Base-by-base conservation (phyloP, 2,113 vertebrate species). In the Hemibagrus wyckioides region DNA sequence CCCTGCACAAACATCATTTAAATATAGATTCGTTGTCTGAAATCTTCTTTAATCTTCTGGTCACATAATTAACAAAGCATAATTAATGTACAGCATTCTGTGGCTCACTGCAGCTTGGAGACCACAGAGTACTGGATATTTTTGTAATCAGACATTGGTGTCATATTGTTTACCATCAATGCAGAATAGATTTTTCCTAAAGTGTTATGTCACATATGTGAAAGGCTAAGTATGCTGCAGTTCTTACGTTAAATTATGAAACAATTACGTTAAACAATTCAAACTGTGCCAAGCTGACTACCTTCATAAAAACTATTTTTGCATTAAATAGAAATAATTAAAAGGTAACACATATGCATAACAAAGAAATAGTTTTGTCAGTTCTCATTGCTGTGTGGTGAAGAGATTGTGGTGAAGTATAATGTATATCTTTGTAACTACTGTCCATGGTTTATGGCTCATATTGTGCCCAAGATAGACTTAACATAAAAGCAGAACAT, bases 1-100 rank as follows among this genome's bases (percentile, higher is more conserved):
- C 82, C 98, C 98, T 99, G 48, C 48, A 90, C 85, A 88, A n/a
- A 17, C 69, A 41, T 73, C 15, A 63, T 52, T 71, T 69, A 39
- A 36, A 0, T 71, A 28, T 56, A 71, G 11, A 11, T 59, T 81
- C 41, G 28, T 7, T 59, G 28, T 28, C 1, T 30, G 21, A 41
- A 61, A 83, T 89, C 7, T 75, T 54, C 5, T 36, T 39, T 3
- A 50, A 2, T 63, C 77, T 77, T 7, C 17, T 59, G 39, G 1
- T 2, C 56, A 59, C 33, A 61, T 79, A 59, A 73, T 56, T 56
- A 73, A 9, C 2, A 28, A 86, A 67, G 9, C 57, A 63, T 63
- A 86, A 86, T 39, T 80, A 54, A 56, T 69, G 15, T 41, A 28
- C 36, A 69, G 21, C 52, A 28, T 71, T 30, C 50, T 56, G 14